A percentile compares a stretch with the other conserved stretches of the same genome.
These are phyloP conservation scores for Drosophila macrospina DNA, from an alignment of 2,888 invertebrate genomes.

Conservation along the genomic window DNA sequence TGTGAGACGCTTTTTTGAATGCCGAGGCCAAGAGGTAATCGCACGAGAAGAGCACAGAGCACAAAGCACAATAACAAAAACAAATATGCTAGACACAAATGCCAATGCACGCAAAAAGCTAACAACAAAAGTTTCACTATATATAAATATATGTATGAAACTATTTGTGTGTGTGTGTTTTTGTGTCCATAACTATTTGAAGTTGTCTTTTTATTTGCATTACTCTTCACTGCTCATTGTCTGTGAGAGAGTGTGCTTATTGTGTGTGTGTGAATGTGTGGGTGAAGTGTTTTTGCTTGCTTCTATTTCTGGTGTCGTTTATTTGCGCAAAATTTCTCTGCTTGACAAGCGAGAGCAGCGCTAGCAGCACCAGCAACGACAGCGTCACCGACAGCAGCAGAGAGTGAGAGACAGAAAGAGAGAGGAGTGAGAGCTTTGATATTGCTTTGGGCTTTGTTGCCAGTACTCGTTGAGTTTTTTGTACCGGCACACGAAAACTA, in stretches of 20 bases:
- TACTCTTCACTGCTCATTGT: constrained; percentile 50
- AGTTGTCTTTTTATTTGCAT: constrained; percentile 61
- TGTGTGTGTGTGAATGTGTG: constrained; percentile 38
- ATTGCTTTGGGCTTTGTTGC: constrained; percentile 52
- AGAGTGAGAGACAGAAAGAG: constrained; percentile 21
- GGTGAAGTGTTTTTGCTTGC: constrained; percentile 64
- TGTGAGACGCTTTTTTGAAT: constrained; percentile 49
- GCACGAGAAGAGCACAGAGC: constrained; percentile 48
- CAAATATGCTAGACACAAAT: constrained; percentile 46
- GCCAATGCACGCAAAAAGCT: constrained; percentile 52
- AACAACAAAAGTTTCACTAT: constrained; percentile 51
- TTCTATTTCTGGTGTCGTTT: constrained; percentile 63
- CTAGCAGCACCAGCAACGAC: background rate
- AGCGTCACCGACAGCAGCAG: constrained; percentile 19
- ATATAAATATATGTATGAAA: constrained; percentile 5
- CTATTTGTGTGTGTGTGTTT: constrained; percentile 5
- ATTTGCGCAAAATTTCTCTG: constrained; percentile 64
- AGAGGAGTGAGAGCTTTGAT: constrained; percentile 44
- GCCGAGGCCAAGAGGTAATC: constrained; percentile 73
- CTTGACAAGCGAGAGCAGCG: constrained; percentile 38
- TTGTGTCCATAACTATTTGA: constrained; percentile 46
- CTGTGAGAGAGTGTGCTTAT: constrained; percentile 13
- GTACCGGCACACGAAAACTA: constrained; percentile 73
- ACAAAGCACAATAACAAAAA: constrained; percentile 38
- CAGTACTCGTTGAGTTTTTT: constrained; percentile 58